Base-by-base conservation (phyloP, 1,140 invertebrate genomes). In the Melitaea cinxia region DNA sequence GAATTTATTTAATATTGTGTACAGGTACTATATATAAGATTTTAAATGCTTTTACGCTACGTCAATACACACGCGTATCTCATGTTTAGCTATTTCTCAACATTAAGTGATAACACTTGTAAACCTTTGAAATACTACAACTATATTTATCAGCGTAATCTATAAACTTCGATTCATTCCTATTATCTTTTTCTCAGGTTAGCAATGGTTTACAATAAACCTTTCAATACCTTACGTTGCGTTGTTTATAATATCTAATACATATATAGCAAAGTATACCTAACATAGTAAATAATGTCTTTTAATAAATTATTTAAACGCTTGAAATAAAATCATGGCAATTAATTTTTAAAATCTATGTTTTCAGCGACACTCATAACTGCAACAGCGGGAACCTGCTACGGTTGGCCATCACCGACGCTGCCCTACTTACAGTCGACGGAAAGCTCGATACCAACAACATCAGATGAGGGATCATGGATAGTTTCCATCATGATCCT, bases 371-470 rank as follows among this genome's bases (percentile, higher is more conserved):
- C 91, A 42, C 88, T 92, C 61, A 91, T 92, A 70, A 92, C 89
- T 75, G 89, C 88, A 65, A 89, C 91, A 24, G 91, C 91, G 53
- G 91, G 91, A 53, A 91, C 88, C 73, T 90, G 89, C 78, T 91
- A 91, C 78, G 91, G 93, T 21, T 94, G 93, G 94, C 92, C 93
- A 0, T 94, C 94, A 0, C 94, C 94, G 1, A 93, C 92, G 9
- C 67, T 94, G 1, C 86, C 89, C 0, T 83, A 83, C 39, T 81
- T 94, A 9, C 80, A 88, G 26, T 83, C 80, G 52, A 23, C 80
- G 0, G 74, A 92, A 23, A 91, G 91, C 12, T 70, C 70, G 1
- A 90, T 95, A 62, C 91, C 83, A 21, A 88, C 94, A 54, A 91
- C 92, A 1, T 3, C 82, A 0, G 89, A 91, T 26, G 87, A 95